A percentile compares a stretch with the other conserved stretches of the same genome.
These are phyloP conservation scores for Drosophila engyochracea DNA, from an alignment of 2,888 invertebrate species.

Conservation along the genomic window DNA sequence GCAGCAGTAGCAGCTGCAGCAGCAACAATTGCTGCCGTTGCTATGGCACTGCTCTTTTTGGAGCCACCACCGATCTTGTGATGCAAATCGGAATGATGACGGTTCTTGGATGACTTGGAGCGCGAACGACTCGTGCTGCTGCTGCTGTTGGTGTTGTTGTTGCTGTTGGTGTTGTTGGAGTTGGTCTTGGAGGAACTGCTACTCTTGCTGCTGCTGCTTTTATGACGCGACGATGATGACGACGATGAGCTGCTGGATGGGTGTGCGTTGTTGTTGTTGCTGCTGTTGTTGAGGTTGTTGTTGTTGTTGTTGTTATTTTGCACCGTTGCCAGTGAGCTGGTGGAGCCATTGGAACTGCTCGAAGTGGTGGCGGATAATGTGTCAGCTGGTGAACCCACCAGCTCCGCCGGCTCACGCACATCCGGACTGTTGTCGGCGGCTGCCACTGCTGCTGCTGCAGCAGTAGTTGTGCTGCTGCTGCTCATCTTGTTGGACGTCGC, in stretches of 20 bases:
- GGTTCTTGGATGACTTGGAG: slow-evolving; percentile 73
- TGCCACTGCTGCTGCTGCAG: not conserved
- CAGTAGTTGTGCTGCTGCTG: slow-evolving; percentile 23
- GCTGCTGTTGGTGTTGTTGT: slow-evolving; percentile 18
- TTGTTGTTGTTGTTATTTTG: slow-evolving; percentile 56
- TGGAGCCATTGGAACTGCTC: slow-evolving; percentile 68
- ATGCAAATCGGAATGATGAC: slow-evolving; percentile 68
- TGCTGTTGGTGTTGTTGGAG: slow-evolving; percentile 65
- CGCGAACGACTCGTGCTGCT: slow-evolving; percentile 79
- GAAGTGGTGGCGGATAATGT: slow-evolving; percentile 60
- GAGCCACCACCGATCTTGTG: slow-evolving; percentile 56
- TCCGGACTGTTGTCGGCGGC: slow-evolving; percentile 64
- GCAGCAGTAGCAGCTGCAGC: slow-evolving; percentile 9
- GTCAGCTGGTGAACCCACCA: slow-evolving; percentile 65
- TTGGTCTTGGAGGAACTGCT: slow-evolving; percentile 69
- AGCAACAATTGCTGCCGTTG: slow-evolving; percentile 17
- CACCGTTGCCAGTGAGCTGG: slow-evolving; percentile 85
- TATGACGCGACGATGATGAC: slow-evolving; percentile 78
- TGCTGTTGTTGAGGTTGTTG: slow-evolving; percentile 43
- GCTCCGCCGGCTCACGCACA: slow-evolving; percentile 37
- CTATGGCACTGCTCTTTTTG: slow-evolving; percentile 57
- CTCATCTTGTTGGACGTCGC: slow-evolving; percentile 68
- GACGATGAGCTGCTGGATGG: slow-evolving; percentile 56
- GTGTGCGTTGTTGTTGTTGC: slow-evolving; percentile 29
- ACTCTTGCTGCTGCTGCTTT: slow-evolving; percentile 83